Conservation (phyloP, 2,797 vertebrate genomes). For the Graptemys geographica region DNA sequence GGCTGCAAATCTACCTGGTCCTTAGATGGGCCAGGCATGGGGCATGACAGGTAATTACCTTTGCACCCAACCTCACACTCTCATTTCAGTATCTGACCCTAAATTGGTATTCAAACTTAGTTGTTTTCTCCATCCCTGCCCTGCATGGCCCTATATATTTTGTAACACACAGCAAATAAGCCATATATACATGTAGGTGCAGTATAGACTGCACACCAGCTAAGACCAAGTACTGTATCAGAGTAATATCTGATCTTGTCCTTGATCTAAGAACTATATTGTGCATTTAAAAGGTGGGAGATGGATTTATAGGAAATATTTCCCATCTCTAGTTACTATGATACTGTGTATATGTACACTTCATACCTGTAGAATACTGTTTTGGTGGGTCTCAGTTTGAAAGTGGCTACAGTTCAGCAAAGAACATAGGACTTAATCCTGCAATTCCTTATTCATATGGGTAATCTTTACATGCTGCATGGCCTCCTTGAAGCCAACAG, state of each 20-base stretch:
- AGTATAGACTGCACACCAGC: neutral
- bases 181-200: neutral
- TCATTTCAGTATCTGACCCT: neutral
- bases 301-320: neutral
- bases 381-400: neutral
- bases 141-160: neutral
- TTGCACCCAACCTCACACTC: neutral
- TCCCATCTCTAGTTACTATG: slow-evolving; percentile 4
- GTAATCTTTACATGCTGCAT: neutral
- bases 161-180: neutral
- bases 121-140: neutral
- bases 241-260: neutral
- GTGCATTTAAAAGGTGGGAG: neutral
- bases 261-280: neutral
- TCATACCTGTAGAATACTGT: neutral
- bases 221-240: neutral
- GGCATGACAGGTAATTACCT: neutral
- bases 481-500: slow-evolving; percentile 27
- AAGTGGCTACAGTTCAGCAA: slow-evolving; percentile 52
- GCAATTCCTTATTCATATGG: neutral
- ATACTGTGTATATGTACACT: slow-evolving; percentile 14
- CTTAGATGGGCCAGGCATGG: neutral
- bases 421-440: neutral
- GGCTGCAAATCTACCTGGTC: neutral
- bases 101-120: neutral